Evolutionary conservation across 92 coral and sea anemone species (phyloP).

Genomic region (Palythoa grandis): DNA sequence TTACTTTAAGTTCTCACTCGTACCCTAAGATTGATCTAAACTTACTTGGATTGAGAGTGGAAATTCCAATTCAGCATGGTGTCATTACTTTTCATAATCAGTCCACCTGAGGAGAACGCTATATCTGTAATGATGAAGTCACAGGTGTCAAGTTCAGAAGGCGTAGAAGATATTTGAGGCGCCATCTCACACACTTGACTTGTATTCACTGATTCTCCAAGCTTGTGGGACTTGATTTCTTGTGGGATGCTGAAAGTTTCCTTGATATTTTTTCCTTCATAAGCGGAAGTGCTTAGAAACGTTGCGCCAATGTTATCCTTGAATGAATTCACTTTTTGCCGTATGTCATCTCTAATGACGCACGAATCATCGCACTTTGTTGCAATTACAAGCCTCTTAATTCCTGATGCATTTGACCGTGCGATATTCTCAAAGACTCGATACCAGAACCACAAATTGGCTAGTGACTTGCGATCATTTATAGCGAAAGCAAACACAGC

Average conservation of each 20-base stretch:
- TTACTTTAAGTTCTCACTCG: too few relatives aligned
- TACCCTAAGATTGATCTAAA: neutral
- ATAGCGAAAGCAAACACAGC: conserved; percentile 20
- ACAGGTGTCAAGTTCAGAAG: conserved; percentile 10
- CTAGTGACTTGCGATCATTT: conserved; percentile 18
- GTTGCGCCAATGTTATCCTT: neutral
- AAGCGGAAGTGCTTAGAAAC: conserved; percentile 11
- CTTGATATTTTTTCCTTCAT: neutral
- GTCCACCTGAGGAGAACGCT: conserved; percentile 18
- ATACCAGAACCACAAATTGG: conserved; percentile 34
- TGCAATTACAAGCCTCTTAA: conserved; percentile 17
- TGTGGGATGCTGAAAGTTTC: neutral
- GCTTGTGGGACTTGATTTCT: neutral
- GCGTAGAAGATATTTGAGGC: neutral
- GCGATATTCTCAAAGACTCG: conserved; percentile 13
- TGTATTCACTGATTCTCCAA: neutral
- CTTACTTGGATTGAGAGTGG: conserved; percentile 12
- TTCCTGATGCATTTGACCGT: neutral
- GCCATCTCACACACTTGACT: neutral
- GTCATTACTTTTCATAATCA: conserved; percentile 22
- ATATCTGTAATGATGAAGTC: conserved; percentile 3
- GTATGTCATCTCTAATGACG: neutral
- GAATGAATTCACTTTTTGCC: neutral
- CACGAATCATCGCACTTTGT: conserved; percentile 10
- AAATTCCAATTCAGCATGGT: neutral